Conservation (phyloP, 2,888 invertebrate species). For the Hypsopygia costalis region DNA sequence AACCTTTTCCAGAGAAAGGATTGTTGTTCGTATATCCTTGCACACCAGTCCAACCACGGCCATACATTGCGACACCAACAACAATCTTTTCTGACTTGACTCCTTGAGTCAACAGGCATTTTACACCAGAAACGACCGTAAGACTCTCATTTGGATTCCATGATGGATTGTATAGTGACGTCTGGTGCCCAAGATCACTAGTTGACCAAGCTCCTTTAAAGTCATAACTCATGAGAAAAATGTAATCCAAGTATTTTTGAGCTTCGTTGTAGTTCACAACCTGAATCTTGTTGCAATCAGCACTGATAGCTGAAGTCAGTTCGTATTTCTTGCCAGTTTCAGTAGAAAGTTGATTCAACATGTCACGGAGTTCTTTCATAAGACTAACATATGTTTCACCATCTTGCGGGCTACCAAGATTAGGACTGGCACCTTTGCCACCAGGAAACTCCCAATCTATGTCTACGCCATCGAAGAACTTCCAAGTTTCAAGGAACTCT, state of each 20-base stretch:
- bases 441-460: slow-evolving; percentile 78
- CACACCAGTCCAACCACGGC: slow-evolving; percentile 73
- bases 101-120: slow-evolving; percentile 66
- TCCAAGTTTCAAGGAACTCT: slow-evolving; percentile 72
- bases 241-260: slow-evolving; percentile 73
- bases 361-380: slow-evolving; percentile 67
- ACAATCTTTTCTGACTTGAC: slow-evolving; percentile 68
- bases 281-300: slow-evolving; percentile 75
- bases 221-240: slow-evolving; percentile 74
- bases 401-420: slow-evolving; percentile 64
- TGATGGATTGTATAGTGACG: slow-evolving; percentile 62
- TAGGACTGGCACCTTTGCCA: slow-evolving; percentile 71
- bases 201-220: slow-evolving; percentile 76
- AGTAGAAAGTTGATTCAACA: slow-evolving; percentile 62
- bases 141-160: slow-evolving; percentile 71
- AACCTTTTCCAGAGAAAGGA: slow-evolving; percentile 68
- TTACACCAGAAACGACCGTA: slow-evolving; percentile 73
- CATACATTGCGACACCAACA: slow-evolving; percentile 73
- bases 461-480: slow-evolving; percentile 74
- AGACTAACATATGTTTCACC: slow-evolving; percentile 59
- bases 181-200: slow-evolving; percentile 67
- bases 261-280: slow-evolving; percentile 69
- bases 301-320: slow-evolving; percentile 71
- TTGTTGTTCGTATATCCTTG: slow-evolving; percentile 51
- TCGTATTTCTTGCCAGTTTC: slow-evolving; percentile 69